Base-by-base conservation (phyloP, 2,113 vertebrate genomes). In the Neopipo cinnamomea region DNA sequence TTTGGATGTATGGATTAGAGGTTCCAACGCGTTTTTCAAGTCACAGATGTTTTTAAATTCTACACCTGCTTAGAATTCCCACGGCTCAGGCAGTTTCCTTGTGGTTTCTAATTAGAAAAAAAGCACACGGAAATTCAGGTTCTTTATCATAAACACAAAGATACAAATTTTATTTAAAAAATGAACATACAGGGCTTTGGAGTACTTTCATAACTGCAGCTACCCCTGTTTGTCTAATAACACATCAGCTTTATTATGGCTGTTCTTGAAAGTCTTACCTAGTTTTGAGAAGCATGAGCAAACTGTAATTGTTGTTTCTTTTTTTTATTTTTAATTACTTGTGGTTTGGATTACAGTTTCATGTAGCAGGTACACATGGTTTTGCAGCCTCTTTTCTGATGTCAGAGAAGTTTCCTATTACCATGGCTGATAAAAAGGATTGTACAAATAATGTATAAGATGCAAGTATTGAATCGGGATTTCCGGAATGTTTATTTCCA, bases 21-120 rank as follows among this genome's bases (percentile, higher is more conserved):
- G 59, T 83, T 95, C 83, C 77, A 94, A 49, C 88, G 73, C 91
- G 68, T 93, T 97, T 97, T 96, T 95, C 62, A 92, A 92, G 91
- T 96, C 58, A 88, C 1, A 6, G 24, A 80, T 73, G 24, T 55
- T 93, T 95, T 76, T 3, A 50, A 78, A 41, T 80, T 85, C 35
- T 88, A 19, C 7, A 8, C 76, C 61, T 93, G 53, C 27, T 80
- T 50, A 67, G 53, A 92, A 96, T 96, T 97, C 90, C 78, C 86
- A 46, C 42, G 46, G 52, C 53, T 94, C 28, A 49, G 53, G 56
- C 56, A 88, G 65, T 90, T 97, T 94, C 53, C 94, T 85, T 92
- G 65, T 92, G 94, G 68, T 89, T 97, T 96, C 81, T 89, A 91
- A 81, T n/a, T 55, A 67, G 85, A 91, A 95, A 90, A 82, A 91